A percentile compares a stretch with the other conserved stretches of the same genome.
Evolutionary conservation across 1,140 invertebrate species (phyloP).

Genomic region (Drosophila lowei): DNA sequence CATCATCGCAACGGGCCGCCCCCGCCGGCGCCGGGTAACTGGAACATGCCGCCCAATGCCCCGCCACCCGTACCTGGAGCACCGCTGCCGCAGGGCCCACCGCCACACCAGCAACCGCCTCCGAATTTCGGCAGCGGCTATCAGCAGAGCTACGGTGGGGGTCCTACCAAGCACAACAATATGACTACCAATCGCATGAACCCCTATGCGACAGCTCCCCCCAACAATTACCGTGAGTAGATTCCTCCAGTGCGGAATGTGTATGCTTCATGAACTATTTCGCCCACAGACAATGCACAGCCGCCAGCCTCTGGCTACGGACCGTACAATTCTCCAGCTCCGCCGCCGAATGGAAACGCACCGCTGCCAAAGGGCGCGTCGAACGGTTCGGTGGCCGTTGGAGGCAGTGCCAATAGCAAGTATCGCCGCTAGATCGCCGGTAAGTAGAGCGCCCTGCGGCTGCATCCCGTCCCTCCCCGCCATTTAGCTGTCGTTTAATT

Average conservation of each 20-base stretch:
- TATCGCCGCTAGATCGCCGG: conserved; percentile 64
- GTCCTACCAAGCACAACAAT: conserved; percentile 85
- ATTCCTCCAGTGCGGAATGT: not conserved
- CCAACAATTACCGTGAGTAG: conserved; percentile 63
- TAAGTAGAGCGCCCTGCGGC: conserved; percentile 44
- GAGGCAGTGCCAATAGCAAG: conserved; percentile 69
- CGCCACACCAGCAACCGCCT: conserved; percentile 58
- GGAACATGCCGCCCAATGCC: conserved; percentile 80
- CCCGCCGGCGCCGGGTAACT: conserved; percentile 80
- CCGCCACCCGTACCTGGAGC: conserved; percentile 73
- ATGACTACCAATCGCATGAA: conserved; percentile 85
- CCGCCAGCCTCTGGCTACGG: conserved; percentile 50
- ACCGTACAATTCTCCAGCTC: conserved; percentile 55
- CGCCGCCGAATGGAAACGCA: conserved; percentile 56
- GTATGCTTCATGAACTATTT: not conserved
- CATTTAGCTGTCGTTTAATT: conserved; percentile 42
- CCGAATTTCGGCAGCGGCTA: conserved; percentile 89
- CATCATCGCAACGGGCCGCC: conserved; percentile 69
- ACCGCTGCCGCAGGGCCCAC: conserved; percentile 49
- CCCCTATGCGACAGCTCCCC: conserved; percentile 75
- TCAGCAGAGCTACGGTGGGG: conserved; percentile 89
- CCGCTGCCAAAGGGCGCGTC: conserved; percentile 41
- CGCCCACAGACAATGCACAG: conserved; percentile 47
- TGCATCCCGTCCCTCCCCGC: conserved; percentile 11
- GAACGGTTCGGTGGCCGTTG: conserved; percentile 65